Evolutionary conservation across 2,797 vertebrate genomes (phyloP).

Genomic region (Lerista edwardsae): DNA sequence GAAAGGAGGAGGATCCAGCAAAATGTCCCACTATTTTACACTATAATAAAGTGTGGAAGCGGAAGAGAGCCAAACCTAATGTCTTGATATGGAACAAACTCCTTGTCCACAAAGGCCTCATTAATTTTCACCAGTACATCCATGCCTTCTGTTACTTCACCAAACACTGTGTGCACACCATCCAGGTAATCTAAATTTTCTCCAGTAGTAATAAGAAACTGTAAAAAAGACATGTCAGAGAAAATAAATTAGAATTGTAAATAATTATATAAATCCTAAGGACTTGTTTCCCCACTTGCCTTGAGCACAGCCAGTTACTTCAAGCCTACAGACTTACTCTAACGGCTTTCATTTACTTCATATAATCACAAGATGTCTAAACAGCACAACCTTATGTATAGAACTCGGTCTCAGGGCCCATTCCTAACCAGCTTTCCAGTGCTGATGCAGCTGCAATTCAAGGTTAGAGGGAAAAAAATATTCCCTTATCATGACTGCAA

Average conservation of each 20-base stretch:
- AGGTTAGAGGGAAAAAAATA: too few relatives aligned
- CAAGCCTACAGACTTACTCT: too few relatives aligned
- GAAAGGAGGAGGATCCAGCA: neutral
- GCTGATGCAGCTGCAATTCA: too few relatives aligned
- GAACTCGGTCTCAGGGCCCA: too few relatives aligned
- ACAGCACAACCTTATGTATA: too few relatives aligned
- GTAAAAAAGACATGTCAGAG: conserved; percentile 47
- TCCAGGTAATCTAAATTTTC: conserved; percentile 95
- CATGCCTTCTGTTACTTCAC: conserved; percentile 94
- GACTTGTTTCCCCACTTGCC: too few relatives aligned
- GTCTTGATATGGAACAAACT: conserved; percentile 95
- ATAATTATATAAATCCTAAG: too few relatives aligned
- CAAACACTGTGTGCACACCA: conserved; percentile 94
- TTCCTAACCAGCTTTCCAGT: too few relatives aligned
- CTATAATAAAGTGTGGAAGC: neutral
- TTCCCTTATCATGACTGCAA: too few relatives aligned
- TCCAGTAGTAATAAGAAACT: conserved; percentile 93
- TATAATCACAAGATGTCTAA: too few relatives aligned
- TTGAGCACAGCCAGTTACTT: too few relatives aligned
- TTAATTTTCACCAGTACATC: conserved; percentile 93
- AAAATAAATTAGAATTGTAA: conserved; percentile 7
- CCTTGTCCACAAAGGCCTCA: conserved; percentile 93
- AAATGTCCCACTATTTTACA: neutral
- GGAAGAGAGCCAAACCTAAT: conserved; percentile 83
- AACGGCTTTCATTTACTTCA: too few relatives aligned